Evolutionary conservation across 2,113 vertebrate species (phyloP).

Genomic region (Probosciger aterrimus): DNA sequence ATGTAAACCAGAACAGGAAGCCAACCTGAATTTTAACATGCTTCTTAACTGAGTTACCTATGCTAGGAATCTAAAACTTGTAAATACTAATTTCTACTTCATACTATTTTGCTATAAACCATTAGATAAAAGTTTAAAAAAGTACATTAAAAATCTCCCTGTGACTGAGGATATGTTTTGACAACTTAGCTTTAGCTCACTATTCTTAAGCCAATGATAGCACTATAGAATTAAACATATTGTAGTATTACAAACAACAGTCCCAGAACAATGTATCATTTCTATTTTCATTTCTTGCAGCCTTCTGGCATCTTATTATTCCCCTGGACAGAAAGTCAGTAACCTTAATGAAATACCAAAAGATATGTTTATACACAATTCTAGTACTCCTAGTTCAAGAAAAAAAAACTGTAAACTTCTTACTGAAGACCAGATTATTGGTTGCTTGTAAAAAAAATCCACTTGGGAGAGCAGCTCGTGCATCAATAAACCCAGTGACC

Average conservation of each 20-base stretch:
- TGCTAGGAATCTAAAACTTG: neutral
- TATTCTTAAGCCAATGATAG: neutral
- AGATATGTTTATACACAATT: neutral
- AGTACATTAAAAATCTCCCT: neutral
- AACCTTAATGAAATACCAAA: conserved; percentile 40
- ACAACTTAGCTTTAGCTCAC: neutral
- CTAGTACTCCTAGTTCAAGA: neutral
- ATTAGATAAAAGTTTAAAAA: neutral
- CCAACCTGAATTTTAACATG: neutral
- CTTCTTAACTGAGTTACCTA: neutral
- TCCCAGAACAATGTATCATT: neutral
- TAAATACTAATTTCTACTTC: neutral
- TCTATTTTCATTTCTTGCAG: conserved; percentile 9
- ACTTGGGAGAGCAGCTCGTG: neutral
- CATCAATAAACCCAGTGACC: neutral
- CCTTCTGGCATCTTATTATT: neutral
- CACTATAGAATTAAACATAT: neutral
- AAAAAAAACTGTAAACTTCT: neutral
- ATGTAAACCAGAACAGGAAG: neutral
- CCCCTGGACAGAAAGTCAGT: neutral
- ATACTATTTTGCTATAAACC: neutral
- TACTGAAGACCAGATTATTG: neutral
- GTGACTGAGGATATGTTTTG: neutral
- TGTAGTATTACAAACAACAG: neutral
- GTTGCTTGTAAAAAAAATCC: neutral